Evolutionary conservation across 2,797 vertebrate species (phyloP).

Genomic region (Myioborus miniatus): DNA sequence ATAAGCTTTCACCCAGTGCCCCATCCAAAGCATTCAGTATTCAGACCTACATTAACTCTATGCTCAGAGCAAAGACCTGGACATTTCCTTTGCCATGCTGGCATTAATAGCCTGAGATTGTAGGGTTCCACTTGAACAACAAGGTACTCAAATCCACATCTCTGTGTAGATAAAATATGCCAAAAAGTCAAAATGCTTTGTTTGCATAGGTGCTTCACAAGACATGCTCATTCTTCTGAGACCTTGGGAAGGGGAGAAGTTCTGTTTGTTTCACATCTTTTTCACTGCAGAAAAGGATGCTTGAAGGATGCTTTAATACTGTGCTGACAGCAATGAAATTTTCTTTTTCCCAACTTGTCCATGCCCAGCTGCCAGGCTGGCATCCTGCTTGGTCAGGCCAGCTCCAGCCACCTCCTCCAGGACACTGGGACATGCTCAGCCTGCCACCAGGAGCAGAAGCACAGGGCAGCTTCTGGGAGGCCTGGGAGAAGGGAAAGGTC

Average conservation of each 20-base stretch:
- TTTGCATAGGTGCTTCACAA: background rate
- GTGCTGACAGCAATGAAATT: background rate
- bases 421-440: background rate
- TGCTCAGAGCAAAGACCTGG: background rate
- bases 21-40: background rate
- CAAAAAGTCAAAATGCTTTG: background rate
- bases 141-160: background rate
- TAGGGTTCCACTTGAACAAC: background rate
- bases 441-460: background rate
- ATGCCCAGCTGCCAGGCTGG: background rate
- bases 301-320: background rate
- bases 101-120: background rate
- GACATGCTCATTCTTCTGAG: background rate
- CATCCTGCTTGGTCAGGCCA: background rate
- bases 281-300: background rate
- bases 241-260: background rate
- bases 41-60: background rate
- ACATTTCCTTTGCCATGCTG: background rate
- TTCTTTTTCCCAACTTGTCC: background rate
- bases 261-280: background rate
- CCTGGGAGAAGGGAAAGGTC: background rate
- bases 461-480: background rate
- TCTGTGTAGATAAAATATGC: background rate
- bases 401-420: background rate
- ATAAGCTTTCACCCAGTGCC: background rate